Base-by-base conservation (phyloP, 2,797 vertebrate genomes). In the Iguana delicatissima region DNA sequence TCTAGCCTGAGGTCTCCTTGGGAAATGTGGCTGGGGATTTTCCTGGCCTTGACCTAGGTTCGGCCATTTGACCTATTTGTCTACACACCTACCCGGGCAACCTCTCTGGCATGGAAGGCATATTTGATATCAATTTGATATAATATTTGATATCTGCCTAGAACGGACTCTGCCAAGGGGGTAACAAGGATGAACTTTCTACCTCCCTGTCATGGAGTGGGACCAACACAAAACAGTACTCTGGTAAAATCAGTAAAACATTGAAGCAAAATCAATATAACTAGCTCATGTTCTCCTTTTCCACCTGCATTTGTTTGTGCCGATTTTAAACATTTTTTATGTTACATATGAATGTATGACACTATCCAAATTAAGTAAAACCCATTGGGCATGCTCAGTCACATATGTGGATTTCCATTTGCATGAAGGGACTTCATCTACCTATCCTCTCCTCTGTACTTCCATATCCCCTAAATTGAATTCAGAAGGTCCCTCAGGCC, bases 221-320 rank as follows among this genome's bases (percentile, higher is more conserved):
- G 42, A 26, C 6, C 26, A 18, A 38, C 4, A 42, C 5, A 7
- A 73, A 29, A 42, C 18, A 42, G 20, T 46, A 50, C 10, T 69
- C 55, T 59, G 0, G 13, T 67, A 67, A 52, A 79, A 89, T 67
- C 42, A 81, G 67, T n/a, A 55, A 62, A 32, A 74, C 26, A 85
- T 7, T 26, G 18, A 69, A 80, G 4, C 12, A 67, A 35, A 88
- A 80, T 52, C 12, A 26, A 9, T 6, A 46, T 4, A 32, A 0
- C 0, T 50, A 35, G 42, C 55, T 57, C 38, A 32, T 5, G 12
- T 6, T 46, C 3, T 59, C 10, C 26, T 50, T n/a, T 59, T 1
- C 42, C 9, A 4, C 12, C 6, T 2, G 1, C 32, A 0, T 9
- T 26, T 16, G 2, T 22, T 4, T 50, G 6, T 6, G n/a, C 42